phyloP scores from a whole-genome alignment of 2,797 vertebrate genomes.

The Chelon auratus region DNA sequence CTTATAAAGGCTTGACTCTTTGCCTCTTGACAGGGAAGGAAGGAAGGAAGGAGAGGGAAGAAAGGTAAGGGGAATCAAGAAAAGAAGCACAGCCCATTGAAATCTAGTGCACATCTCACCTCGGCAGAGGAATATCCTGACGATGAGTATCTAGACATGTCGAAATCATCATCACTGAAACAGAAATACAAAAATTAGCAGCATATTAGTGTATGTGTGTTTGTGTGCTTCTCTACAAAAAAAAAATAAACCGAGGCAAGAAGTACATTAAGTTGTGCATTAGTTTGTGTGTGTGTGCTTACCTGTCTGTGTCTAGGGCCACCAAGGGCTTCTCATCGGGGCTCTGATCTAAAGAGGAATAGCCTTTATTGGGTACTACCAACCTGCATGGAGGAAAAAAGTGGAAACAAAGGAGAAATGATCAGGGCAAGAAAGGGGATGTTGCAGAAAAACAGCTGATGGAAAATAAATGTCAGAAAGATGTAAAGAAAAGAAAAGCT shows the following conservation, averaged over 20 bases:
- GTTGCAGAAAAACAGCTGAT: constrained; percentile 16
- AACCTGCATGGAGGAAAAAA: constrained; percentile 81
- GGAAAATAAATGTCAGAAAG: constrained; percentile 33
- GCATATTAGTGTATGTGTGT: background rate
- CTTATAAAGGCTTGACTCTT: constrained; percentile 21
- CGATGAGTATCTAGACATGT: constrained; percentile 98
- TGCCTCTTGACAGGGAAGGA: constrained; percentile 12
- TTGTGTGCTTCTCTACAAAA: background rate
- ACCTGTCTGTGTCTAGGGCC: constrained; percentile 98
- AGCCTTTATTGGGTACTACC: constrained; percentile 97
- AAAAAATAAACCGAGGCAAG: background rate
- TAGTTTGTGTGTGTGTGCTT: constrained; percentile 21
- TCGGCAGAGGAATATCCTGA: constrained; percentile 98
- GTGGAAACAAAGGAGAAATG: constrained; percentile 3
- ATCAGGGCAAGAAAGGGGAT: constrained; percentile 2
- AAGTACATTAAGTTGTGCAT: background rate
- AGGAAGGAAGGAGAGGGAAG: background rate
- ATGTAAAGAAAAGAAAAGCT: constrained; percentile 27
- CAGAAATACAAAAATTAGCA: constrained; percentile 43
- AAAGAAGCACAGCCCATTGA: constrained; percentile 25
- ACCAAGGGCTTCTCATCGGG: constrained; percentile 97
- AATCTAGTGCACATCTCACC: constrained; percentile 85
- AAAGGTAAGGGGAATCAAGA: background rate
- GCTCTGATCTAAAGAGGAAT: constrained; percentile 97
- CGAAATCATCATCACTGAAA: constrained; percentile 94